Evolutionary conservation across 2,113 vertebrate species (phyloP), one percentile per base, ranked within the genome.

Genomic region (Megaleporinus macrocephalus): DNA sequence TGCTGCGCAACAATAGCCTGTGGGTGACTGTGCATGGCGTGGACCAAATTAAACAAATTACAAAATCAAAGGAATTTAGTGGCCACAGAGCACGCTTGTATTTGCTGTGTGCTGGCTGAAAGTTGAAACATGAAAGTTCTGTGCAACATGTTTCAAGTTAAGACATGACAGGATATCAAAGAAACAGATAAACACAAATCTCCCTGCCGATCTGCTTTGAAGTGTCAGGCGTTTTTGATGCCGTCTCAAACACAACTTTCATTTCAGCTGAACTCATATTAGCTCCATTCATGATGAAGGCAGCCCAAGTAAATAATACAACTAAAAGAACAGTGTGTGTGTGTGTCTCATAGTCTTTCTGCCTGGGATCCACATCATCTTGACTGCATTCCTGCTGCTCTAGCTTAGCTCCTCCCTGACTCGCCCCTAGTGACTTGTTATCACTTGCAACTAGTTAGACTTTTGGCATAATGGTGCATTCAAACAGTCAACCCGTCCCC

Each of bases 81-180:
- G 59, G 74, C 57, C 36, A 44, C 22, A 41, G 33, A 61, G n/a
- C 55, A 10, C 30, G 7, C 33, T 74, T 74, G 6, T 57, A 0
- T 63, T 70, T 41, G 30, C 9, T 62, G 55, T 44, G 73, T 62
- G 7, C n/a, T 22, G 5, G 57, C 12, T 61, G 57, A 61, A 61
- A 26, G 57, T 26, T 61, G 57, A 24, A 16, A 26, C 57, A 33
- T 26, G 73, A 61, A 61, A 62, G 65, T 36, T 33, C 18, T 22
- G 33, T n/a, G 5, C 65, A 20, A 36, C 33, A 44, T 69, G 22
- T 69, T 69, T 69, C 36, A 69, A 41, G 33, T 22, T 41, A 41
- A 69, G 22, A 26, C 66, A 41, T 41, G 36, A 69, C 16, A 69
- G 66, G 22, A 44, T 69, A 69, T 69, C 18, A 69, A 69, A 69